A percentile compares a stretch with the other conserved stretches of the same genome.
Conservation (phyloP, 1,140 invertebrate genomes). For the Caenorhabditis briggsae region DNA sequence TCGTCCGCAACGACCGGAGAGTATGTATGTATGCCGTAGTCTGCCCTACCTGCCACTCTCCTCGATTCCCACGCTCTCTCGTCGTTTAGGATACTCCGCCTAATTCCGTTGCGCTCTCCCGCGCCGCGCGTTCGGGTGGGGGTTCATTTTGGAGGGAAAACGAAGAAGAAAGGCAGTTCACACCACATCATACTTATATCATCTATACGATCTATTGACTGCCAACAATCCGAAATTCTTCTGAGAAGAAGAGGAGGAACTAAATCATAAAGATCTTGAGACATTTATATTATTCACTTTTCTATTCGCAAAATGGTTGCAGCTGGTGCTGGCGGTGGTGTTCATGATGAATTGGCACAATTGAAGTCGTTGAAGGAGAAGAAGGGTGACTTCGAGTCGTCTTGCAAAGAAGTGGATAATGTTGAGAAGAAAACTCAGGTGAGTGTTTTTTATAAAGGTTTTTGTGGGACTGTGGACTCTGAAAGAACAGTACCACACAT, state of each 20-base stretch:
- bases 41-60: not conserved
- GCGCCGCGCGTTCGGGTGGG: not conserved
- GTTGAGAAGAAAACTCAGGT: conserved; percentile 67
- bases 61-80: not conserved
- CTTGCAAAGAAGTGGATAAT: conserved; percentile 69
- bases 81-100: not conserved
- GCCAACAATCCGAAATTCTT: not conserved
- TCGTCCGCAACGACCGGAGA: not conserved
- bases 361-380: conserved; percentile 71
- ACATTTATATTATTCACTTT: too few species aligned
- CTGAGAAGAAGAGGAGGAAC: conserved; percentile 7
- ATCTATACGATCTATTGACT: conserved; percentile 58
- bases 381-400: conserved; percentile 74
- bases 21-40: conserved; percentile 11
- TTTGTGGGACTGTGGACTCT: too few species aligned
- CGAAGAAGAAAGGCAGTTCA: conserved; percentile 7
- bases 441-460: not conserved
- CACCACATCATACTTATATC: conserved; percentile 54
- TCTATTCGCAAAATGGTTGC: conserved; percentile 42
- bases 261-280: conserved; percentile 1
- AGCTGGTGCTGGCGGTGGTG: conserved; percentile 68
- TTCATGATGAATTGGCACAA: conserved; percentile 73
- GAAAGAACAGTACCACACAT: too few species aligned
- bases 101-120: conserved; percentile 58
- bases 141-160: conserved; percentile 23